Evolutionary conservation across 1,140 invertebrate genomes (phyloP).

Genomic region (Globodera ellingtonae): DNA sequence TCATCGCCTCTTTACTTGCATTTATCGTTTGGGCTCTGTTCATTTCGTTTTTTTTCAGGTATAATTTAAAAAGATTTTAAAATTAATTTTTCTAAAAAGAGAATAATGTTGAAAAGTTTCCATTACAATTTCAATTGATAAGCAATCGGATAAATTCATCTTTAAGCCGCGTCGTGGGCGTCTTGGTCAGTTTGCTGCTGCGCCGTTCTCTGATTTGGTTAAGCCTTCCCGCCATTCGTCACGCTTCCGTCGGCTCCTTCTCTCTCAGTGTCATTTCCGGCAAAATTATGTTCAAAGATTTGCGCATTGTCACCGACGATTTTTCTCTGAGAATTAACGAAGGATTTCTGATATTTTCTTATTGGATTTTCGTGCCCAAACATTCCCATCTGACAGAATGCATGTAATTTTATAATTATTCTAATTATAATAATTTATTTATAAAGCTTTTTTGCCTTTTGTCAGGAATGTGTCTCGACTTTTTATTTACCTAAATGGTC

Average conservation of each 20-base stretch:
- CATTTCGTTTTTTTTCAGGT: constrained; percentile 55
- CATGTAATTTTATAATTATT: constrained; percentile 43
- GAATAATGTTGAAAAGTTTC: not conserved
- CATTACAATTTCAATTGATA: not conserved
- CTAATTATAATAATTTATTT: constrained; percentile 70
- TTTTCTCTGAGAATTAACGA: constrained; percentile 89
- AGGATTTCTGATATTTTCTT: constrained; percentile 74
- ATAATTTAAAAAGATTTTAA: not conserved
- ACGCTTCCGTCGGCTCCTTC: constrained; percentile 76
- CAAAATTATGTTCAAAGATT: constrained; percentile 96
- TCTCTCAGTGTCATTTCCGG: constrained; percentile 87
- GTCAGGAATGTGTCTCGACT: constrained; percentile 88
- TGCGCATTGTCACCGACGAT: constrained; percentile 91
- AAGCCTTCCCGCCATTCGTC: constrained; percentile 35
- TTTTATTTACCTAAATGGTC: constrained; percentile 89
- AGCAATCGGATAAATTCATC: constrained; percentile 22
- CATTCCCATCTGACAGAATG: constrained; percentile 17
- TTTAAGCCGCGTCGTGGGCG: constrained; percentile 49
- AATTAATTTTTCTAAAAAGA: not conserved
- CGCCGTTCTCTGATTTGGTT: constrained; percentile 40
- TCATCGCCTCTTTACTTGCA: constrained; percentile 44
- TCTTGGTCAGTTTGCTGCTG: constrained; percentile 40
- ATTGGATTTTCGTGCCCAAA: constrained; percentile 54
- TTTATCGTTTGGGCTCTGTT: constrained; percentile 57
- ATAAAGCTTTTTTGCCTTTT: constrained; percentile 72